Percentiles rank a stretch among this genome's conserved stretches.
phyloP scores from a whole-genome alignment of 2,888 invertebrate species.

The Apocheima hispidaria region DNA sequence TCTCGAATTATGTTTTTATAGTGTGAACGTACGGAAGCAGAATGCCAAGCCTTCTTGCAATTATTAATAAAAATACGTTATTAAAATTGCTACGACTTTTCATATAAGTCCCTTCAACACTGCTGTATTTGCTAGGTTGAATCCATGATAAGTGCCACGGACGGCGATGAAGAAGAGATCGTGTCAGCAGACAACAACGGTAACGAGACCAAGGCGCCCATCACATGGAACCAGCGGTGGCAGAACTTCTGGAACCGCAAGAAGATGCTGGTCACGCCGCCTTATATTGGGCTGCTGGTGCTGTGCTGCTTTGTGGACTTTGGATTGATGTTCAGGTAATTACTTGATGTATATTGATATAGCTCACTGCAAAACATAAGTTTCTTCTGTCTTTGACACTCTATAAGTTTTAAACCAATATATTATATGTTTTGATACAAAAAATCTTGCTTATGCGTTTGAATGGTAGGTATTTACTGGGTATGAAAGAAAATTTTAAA shows the following conservation, averaged over 20 bases:
- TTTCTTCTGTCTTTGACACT: no score
- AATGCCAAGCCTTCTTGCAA: no score
- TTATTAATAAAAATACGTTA: no score
- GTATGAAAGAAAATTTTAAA: no score
- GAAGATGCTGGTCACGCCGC: constrained; percentile 82
- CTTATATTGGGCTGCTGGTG: constrained; percentile 82
- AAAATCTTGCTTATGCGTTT: no score
- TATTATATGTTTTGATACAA: no score
- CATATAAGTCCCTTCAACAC: background rate
- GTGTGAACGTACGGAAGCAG: no score
- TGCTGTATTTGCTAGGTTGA: constrained; percentile 65
- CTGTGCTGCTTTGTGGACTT: constrained; percentile 87
- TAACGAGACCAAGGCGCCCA: constrained; percentile 75
- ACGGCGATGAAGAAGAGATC: constrained; percentile 76
- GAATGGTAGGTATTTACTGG: no score
- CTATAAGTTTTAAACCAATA: no score
- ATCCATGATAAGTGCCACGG: constrained; percentile 77
- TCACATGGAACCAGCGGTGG: constrained; percentile 78
- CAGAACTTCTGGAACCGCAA: constrained; percentile 78
- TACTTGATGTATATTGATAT: background rate
- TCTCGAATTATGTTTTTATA: no score
- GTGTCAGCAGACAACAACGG: constrained; percentile 78
- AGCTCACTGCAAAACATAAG: no score
- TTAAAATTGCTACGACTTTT: no score
- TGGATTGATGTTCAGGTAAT: constrained; percentile 87